These are phyloP conservation scores for Otolemur crassicaudatus DNA, from an alignment of 2,797 vertebrate species.

Conservation along the genomic window DNA sequence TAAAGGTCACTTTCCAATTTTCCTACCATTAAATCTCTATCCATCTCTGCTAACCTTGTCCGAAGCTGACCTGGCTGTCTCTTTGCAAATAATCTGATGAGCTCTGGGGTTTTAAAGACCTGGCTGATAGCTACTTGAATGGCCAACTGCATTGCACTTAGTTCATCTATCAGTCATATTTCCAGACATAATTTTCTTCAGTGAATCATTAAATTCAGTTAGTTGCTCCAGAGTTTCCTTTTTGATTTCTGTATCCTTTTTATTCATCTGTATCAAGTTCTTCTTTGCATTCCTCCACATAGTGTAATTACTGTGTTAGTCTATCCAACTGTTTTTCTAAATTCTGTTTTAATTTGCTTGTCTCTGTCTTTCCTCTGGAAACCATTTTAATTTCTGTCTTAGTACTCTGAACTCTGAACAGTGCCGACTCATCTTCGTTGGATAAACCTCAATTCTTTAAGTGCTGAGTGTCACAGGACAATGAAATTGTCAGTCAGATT, in stretches of 20 bases:
- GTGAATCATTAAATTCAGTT: conserved; percentile 96
- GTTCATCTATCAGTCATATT: conserved; percentile 99
- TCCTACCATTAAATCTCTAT: conserved; percentile 97
- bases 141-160: conserved; percentile 98
- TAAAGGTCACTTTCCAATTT: conserved; percentile 93
- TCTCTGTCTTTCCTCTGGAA: conserved; percentile 97
- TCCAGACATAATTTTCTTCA: conserved; percentile 98
- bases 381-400: conserved; percentile 90
- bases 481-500: too few species aligned
- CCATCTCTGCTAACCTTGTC: conserved; percentile 97
- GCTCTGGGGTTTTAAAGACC: conserved; percentile 98
- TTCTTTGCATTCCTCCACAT: conserved; percentile 97
- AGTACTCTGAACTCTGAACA: too few species aligned
- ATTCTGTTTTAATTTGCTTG: conserved; percentile 96
- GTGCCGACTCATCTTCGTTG: too few species aligned
- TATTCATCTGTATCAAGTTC: conserved; percentile 96
- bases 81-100: conserved; percentile 98
- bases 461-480: too few species aligned
- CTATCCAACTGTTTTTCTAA: conserved; percentile 98
- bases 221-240: conserved; percentile 97
- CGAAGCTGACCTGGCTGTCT: conserved; percentile 97
- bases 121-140: conserved; percentile 99
- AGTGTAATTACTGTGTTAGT: conserved; percentile 98
- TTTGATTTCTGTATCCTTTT: conserved; percentile 94
- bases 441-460: too few species aligned